Conservation (phyloP, 1,140 invertebrate genomes). For the Bombus confusus region DNA sequence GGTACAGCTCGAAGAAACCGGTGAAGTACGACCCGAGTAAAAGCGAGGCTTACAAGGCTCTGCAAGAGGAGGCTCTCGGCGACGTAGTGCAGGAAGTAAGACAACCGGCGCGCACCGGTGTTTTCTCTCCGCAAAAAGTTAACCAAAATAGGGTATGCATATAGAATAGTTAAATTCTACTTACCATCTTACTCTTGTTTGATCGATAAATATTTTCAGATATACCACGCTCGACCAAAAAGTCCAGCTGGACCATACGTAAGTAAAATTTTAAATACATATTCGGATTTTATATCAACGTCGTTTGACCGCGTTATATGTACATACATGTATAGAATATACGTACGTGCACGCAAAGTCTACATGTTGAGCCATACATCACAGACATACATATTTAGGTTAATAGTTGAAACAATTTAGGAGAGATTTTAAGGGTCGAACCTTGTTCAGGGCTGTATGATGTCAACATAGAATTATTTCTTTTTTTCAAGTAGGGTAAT, state of each 20-base stretch:
- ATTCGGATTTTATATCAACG: too few relatives aligned
- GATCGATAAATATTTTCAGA: constrained; percentile 44
- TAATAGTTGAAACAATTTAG: too few relatives aligned
- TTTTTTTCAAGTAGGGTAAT: too few relatives aligned
- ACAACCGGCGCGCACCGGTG: constrained; percentile 87
- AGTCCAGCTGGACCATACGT: constrained; percentile 74
- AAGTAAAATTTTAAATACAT: constrained; percentile 65
- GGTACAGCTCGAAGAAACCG: constrained; percentile 85
- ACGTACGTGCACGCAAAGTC: too few relatives aligned
- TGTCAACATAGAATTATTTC: too few relatives aligned
- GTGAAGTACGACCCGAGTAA: constrained; percentile 91
- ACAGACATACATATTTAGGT: too few relatives aligned
- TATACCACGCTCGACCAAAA: constrained; percentile 70
- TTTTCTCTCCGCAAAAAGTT: constrained; percentile 87
- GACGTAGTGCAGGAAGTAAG: constrained; percentile 86
- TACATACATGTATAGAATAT: background rate
- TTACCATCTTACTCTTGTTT: background rate
- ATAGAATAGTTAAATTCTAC: background rate
- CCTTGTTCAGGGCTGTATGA: too few relatives aligned
- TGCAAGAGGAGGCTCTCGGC: constrained; percentile 88
- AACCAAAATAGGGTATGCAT: constrained; percentile 78
- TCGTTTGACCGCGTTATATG: background rate
- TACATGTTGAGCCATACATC: too few relatives aligned
- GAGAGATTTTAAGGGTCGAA: too few relatives aligned
- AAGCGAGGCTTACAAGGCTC: constrained; percentile 92